Percentiles rank a stretch among this genome's conserved stretches.
These are phyloP conservation scores for Aeoliscus strigatus DNA, from an alignment of 2,797 vertebrate genomes.

Conservation along the genomic window DNA sequence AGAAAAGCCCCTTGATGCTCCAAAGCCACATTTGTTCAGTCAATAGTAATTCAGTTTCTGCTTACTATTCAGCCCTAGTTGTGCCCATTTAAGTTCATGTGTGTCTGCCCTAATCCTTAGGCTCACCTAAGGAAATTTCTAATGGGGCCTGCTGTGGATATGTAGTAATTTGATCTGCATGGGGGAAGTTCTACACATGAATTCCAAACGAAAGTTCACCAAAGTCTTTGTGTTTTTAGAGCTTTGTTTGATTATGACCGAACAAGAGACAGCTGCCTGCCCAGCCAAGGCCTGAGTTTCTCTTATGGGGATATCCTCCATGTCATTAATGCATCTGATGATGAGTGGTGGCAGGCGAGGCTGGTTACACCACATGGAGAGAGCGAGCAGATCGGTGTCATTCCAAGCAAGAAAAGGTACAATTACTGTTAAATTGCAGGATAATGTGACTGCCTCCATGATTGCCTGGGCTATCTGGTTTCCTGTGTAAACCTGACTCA, in stretches of 20 bases:
- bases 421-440: neutral
- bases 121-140: too few relatives aligned
- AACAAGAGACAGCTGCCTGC: slow-evolving; percentile 95
- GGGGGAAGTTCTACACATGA: slow-evolving; percentile 2
- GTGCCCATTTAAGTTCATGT: too few relatives aligned
- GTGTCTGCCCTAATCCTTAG: too few relatives aligned
- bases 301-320: slow-evolving; percentile 97
- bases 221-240: slow-evolving; percentile 62
- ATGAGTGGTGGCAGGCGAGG: slow-evolving; percentile 99
- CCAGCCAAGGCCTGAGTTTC: slow-evolving; percentile 98
- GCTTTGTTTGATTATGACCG: slow-evolving; percentile 98
- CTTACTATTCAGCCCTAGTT: too few relatives aligned
- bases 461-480: neutral
- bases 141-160: slow-evolving; percentile 1
- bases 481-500: neutral
- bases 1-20: too few relatives aligned
- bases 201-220: slow-evolving; percentile 24
- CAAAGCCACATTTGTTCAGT: too few relatives aligned
- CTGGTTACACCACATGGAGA: slow-evolving; percentile 97
- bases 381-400: slow-evolving; percentile 98
- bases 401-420: slow-evolving; percentile 98
- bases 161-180: slow-evolving; percentile 2
- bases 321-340: slow-evolving; percentile 97
- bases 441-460: neutral
- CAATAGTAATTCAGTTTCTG: too few relatives aligned